A percentile compares a stretch with the other conserved stretches of the same genome.
Conservation (phyloP, 2,797 vertebrate species). For the Natrix natrix region DNA sequence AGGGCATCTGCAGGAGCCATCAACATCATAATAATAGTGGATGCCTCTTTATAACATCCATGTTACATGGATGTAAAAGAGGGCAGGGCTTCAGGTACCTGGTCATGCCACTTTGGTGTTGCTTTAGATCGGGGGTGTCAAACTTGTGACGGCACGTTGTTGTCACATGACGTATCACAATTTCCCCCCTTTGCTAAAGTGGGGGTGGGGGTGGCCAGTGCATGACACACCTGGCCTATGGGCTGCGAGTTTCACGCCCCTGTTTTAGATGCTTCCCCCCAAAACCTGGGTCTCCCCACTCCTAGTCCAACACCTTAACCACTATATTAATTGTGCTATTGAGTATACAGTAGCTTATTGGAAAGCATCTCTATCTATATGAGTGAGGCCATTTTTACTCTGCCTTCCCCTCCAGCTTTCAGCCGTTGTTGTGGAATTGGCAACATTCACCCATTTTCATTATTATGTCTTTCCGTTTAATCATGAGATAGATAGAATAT, state of each 20-base stretch:
- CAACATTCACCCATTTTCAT: not conserved
- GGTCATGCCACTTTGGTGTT: not conserved
- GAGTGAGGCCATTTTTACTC: not conserved
- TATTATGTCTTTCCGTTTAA: not conserved
- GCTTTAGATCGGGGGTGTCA: not conserved
- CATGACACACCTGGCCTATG: no score
- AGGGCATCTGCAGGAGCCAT: not conserved
- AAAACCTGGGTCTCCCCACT: not conserved
- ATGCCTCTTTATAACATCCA: not conserved
- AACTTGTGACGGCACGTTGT: no score
- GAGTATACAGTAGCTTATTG: not conserved
- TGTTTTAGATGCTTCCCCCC: not conserved
- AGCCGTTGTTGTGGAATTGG: no score
- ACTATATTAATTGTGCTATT: not conserved
- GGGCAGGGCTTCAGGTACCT: not conserved
- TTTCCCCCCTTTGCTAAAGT: no score
- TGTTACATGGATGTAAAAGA: not conserved
- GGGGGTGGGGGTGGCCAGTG: no score
- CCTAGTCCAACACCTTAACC: not conserved
- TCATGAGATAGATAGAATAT: not conserved
- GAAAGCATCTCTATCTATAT: not conserved
- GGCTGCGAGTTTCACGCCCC: no score
- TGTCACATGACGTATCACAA: no score
- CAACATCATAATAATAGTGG: not conserved
- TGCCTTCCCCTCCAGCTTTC: not conserved